Evolutionary conservation across 1,140 invertebrate species (phyloP).

Genomic region (Rhizoglyphus robini): DNA sequence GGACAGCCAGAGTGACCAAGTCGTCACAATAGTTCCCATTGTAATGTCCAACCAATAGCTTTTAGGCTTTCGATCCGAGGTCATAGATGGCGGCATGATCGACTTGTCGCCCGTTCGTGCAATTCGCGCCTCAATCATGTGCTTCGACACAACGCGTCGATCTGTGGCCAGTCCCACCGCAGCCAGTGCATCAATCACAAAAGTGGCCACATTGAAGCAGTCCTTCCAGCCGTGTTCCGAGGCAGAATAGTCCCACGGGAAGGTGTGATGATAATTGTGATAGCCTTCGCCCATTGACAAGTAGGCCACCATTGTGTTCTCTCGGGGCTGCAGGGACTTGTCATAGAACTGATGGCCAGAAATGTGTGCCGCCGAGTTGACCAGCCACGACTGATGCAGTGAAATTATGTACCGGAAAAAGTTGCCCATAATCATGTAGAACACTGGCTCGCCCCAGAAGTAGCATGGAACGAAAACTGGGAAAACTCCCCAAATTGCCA

Average conservation of each 20-base stretch:
- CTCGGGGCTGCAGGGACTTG: conserved; percentile 37
- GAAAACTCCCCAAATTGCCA: conserved; percentile 36
- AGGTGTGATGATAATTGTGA: conserved; percentile 88
- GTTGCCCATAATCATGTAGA: conserved; percentile 3
- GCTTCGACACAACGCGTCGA: conserved; percentile 29
- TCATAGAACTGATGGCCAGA: conserved; percentile 35
- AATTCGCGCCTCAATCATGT: background rate
- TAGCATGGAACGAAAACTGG: conserved; percentile 63
- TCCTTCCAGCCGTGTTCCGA: conserved; percentile 58
- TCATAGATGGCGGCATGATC: background rate
- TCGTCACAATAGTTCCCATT: background rate
- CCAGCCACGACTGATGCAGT: conserved; percentile 76
- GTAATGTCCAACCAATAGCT: background rate
- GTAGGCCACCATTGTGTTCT: conserved; percentile 39
- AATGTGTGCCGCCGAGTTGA: conserved; percentile 41
- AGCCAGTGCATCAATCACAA: conserved; percentile 41
- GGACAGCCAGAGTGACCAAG: conserved; percentile 1
- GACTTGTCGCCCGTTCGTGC: conserved; percentile 5
- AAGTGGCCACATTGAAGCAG: conserved; percentile 40
- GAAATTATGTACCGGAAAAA: conserved; percentile 71
- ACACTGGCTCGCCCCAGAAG: conserved; percentile 31
- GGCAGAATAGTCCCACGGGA: conserved; percentile 86
- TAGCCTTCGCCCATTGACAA: conserved; percentile 43
- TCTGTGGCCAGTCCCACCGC: conserved; percentile 39
- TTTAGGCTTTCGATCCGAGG: background rate